A percentile compares a stretch with the other conserved stretches of the same genome.
phyloP scores from a whole-genome alignment of 1,140 invertebrate genomes.

The Neodiprion lecontei region DNA sequence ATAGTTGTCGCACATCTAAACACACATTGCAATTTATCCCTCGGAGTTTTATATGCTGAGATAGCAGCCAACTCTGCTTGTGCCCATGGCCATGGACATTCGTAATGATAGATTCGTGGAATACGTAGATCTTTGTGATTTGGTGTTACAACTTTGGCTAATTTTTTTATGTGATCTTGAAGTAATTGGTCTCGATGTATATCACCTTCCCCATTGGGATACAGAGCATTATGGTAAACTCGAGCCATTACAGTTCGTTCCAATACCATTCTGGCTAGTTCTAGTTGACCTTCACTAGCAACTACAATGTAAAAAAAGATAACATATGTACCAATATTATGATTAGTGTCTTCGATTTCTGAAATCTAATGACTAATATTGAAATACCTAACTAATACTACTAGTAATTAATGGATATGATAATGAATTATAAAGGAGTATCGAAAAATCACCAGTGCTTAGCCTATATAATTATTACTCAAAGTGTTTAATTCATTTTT shows the following conservation, averaged over 20 bases:
- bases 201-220: conserved; percentile 97
- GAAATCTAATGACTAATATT: background rate
- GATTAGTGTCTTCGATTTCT: conserved; percentile 8
- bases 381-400: conserved; percentile 17
- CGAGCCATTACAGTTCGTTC: conserved; percentile 85
- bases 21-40: conserved; percentile 90
- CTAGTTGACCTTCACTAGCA: conserved; percentile 72
- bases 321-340: conserved; percentile 13
- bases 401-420: conserved; percentile 12
- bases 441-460: background rate
- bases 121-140: conserved; percentile 84
- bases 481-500: background rate
- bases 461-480: conserved; percentile 13
- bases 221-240: conserved; percentile 92
- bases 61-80: conserved; percentile 92
- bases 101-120: conserved; percentile 82
- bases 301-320: conserved; percentile 49
- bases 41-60: conserved; percentile 92
- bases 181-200: conserved; percentile 88
- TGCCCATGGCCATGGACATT: conserved; percentile 97
- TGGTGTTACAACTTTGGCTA: conserved; percentile 81
- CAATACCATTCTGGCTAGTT: conserved; percentile 75
- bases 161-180: conserved; percentile 86
- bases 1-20: conserved; percentile 90
- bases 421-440: background rate